Evolutionary conservation across 1,140 invertebrate genomes (phyloP).

Genomic region (Hypsibius dujardini): DNA sequence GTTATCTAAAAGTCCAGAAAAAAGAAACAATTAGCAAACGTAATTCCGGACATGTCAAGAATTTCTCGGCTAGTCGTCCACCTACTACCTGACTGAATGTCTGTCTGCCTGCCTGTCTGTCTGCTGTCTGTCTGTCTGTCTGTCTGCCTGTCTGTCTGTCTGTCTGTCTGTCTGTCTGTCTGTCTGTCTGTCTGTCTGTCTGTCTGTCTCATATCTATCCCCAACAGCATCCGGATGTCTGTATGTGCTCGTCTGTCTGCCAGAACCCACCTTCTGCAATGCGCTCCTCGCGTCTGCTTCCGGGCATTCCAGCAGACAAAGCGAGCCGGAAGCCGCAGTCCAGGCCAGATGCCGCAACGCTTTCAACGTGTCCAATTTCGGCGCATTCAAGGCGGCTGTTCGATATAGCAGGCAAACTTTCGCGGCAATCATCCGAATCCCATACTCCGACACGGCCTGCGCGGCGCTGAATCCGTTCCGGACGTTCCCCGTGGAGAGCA

Average conservation of each 20-base stretch:
- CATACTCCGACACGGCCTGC: neutral
- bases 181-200: too few relatives aligned
- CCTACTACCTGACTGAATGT: too few relatives aligned
- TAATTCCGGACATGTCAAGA: too few relatives aligned
- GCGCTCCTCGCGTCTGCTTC: conserved; percentile 35
- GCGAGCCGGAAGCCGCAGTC: conserved; percentile 52
- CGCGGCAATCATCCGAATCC: neutral
- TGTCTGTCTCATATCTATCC: too few relatives aligned
- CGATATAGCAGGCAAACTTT: neutral
- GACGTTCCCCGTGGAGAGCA: neutral
- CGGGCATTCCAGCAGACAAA: conserved; percentile 46
- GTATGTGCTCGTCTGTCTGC: too few relatives aligned
- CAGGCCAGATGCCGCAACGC: conserved; percentile 47
- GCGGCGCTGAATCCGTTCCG: neutral
- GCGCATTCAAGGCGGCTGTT: conserved; percentile 27
- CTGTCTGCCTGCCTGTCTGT: too few relatives aligned
- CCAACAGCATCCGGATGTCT: too few relatives aligned
- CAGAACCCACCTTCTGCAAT: neutral
- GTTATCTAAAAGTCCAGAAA: neutral
- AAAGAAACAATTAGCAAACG: neutral
- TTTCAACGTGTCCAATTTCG: conserved; percentile 31
- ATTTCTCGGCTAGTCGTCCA: too few relatives aligned
- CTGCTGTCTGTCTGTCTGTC: too few relatives aligned
- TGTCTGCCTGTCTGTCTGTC: too few relatives aligned
- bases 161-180: too few relatives aligned